Evolutionary conservation across 1,140 invertebrate genomes (phyloP), one percentile per base, ranked within the genome.

Genomic region (Polypedilum vanderplanki): DNA sequence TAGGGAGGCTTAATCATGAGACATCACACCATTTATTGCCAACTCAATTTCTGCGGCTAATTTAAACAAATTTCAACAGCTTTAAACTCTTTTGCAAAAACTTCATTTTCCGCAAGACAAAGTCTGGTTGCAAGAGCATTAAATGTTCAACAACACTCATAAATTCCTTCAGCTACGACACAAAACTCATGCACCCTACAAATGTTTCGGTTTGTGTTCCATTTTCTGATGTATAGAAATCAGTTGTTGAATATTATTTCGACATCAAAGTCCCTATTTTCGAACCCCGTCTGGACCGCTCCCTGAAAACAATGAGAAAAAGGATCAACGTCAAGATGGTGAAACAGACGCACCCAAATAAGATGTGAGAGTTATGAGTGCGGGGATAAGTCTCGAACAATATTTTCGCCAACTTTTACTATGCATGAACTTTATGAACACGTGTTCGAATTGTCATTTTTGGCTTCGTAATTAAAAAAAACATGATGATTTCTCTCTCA

Each of bases 361-460:
- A 33, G n/a, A n/a, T 15, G 46, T 57, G 46, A 12, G 46, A 12
- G 46, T 1, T 17, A 17, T n/a, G 46, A 57, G n/a, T 57, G 46
- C 2, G 46, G 46, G 17, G 9, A 70, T 18, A 70, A 22, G 46
- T 57, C 46, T 12, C 12, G 20, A 70, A 10, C 18, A 70, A 70
- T 70, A 70, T 18, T 70, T 70, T 70, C n/a, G 65, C 24, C 65
- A 70, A 70, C 15, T n/a, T 70, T 70, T 70, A 9, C 17, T 70
- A 18, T 70, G 65, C n/a, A 70, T 70, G 65, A 70, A n/a, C n/a
- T 17, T 70, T 70, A 70, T 70, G 65, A 70, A 70, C 65, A 70
- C 10, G 20, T 70, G 65, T 70, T 70, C 8, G 17, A 70, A 70
- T 70, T 70, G 65, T 18, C n/a, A n/a, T 70, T 70, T 70, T 70